phyloP scores from a whole-genome alignment of 2,888 invertebrate genomes.

The Andrena camellia region DNA sequence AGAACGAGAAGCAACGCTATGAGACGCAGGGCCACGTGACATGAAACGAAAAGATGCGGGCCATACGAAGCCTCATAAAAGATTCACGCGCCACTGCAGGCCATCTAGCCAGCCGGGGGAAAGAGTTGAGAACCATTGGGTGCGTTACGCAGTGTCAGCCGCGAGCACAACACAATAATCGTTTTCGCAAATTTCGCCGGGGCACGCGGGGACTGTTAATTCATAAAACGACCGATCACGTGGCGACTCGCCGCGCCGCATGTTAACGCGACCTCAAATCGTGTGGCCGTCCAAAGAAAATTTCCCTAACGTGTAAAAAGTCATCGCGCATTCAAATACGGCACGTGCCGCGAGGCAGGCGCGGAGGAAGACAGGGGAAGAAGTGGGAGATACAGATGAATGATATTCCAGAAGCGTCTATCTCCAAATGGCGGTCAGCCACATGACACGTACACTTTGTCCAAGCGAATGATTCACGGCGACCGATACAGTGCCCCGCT shows the following conservation, averaged over 20 bases:
- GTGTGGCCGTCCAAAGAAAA: slow-evolving; percentile 14
- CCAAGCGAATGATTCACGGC: slow-evolving; percentile 71
- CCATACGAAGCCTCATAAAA: slow-evolving; percentile 14
- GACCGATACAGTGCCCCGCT: slow-evolving; percentile 1
- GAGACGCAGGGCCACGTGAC: neutral
- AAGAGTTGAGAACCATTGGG: slow-evolving; percentile 44
- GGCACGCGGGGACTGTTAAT: slow-evolving; percentile 29
- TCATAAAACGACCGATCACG: slow-evolving; percentile 23
- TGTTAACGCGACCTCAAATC: slow-evolving; percentile 32
- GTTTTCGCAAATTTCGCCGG: slow-evolving; percentile 36
- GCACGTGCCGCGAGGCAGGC: neutral
- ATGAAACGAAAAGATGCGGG: slow-evolving; percentile 52
- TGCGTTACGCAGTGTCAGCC: slow-evolving; percentile 28
- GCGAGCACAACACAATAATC: slow-evolving; percentile 35
- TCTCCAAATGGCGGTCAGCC: slow-evolving; percentile 76
- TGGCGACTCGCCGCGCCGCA: slow-evolving; percentile 10
- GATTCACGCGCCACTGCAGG: slow-evolving; percentile 2
- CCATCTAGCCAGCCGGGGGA: slow-evolving; percentile 12
- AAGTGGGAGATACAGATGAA: slow-evolving; percentile 73
- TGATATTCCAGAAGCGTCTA: slow-evolving; percentile 80
- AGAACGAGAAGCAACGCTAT: neutral
- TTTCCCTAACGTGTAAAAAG: neutral
- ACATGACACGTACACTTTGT: slow-evolving; percentile 67
- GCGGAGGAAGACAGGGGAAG: slow-evolving; percentile 34
- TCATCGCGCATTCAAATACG: too few relatives aligned